Evolutionary conservation across 2,888 invertebrate genomes (phyloP), one percentile per base, ranked within the genome.

Genomic region (Drosophila anceps): DNA sequence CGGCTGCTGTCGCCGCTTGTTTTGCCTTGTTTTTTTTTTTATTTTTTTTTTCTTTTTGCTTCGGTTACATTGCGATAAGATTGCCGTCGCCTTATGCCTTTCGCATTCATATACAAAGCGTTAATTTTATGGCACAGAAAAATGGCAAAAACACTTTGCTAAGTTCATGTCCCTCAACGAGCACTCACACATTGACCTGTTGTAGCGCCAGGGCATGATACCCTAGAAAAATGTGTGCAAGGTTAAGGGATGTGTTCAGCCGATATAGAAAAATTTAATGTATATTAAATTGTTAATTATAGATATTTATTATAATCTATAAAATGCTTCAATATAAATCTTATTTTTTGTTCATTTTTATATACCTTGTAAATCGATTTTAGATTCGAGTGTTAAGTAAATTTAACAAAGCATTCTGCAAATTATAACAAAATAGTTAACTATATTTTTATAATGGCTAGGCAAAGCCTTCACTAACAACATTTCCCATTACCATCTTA

Each of bases 111-210:
- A 81, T 81, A 81, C 81, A 69, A 74, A 39, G 84, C 82, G 79
- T 82, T 81, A 84, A 82, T 84, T 82, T 82, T 81, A 82, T 71
- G 84, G 71, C 79, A 58, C 62, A 63, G 57, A 77, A 68, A 73
- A 60, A 37, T 63, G 64, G 71, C 61, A 55, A 65, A 68, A 73
- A 71, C 64, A 67, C 54, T 67, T 67, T 48, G 33, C 50, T 18
- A 33, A 54, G 54, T 55, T 31, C 44, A 33, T 13, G 20, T 67
- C 68, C 20, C 54, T 8, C 53, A 65, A 43, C 44, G 43, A 33
- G 31, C 46, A 67, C 20, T 48, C 29, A 31, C 18, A 18, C 24
- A 39, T 54, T 54, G 66, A 54, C 18, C 67, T 54, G 46, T 3
- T 20, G 20, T 18, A 33, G 4, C 2, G 9, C 20, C 15, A 12